Evolutionary conservation across 2,797 vertebrate species (phyloP).

Genomic region (Platalea minor): DNA sequence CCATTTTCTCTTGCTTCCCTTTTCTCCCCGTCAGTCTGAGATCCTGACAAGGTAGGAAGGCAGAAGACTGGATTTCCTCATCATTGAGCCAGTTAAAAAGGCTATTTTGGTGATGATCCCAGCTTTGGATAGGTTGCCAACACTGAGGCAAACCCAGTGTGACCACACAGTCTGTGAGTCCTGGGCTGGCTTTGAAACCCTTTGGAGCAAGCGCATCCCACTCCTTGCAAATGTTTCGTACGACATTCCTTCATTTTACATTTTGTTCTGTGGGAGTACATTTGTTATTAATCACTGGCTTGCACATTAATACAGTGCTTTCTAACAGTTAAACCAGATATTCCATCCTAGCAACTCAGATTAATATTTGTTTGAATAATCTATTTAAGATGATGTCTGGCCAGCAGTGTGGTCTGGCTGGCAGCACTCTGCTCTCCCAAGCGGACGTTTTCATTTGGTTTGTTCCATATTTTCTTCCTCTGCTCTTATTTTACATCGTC

Average conservation of each 20-base stretch:
- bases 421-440: conserved; percentile 44
- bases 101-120: not conserved
- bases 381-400: conserved; percentile 64
- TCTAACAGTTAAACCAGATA: conserved; percentile 69
- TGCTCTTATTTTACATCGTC: not conserved
- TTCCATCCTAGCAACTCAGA: conserved; percentile 74
- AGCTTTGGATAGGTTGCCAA: not conserved
- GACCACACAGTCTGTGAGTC: conserved; percentile 23
- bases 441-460: conserved; percentile 40
- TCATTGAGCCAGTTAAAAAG: not conserved
- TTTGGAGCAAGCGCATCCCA: conserved; percentile 28
- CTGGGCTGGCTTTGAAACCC: not conserved
- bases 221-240: not conserved
- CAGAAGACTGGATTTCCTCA: not conserved
- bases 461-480: conserved; percentile 50
- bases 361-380: conserved; percentile 78
- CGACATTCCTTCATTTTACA: conserved; percentile 35
- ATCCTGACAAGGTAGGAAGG: not conserved
- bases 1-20: not conserved
- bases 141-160: not conserved
- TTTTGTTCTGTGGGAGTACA: conserved; percentile 58
- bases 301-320: conserved; percentile 44
- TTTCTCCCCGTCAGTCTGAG: not conserved
- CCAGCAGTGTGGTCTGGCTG: conserved; percentile 73
- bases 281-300: conserved; percentile 68